These are phyloP conservation scores for Aproaerema taeniolella DNA, from an alignment of 2,888 invertebrate species.

Conservation along the genomic window DNA sequence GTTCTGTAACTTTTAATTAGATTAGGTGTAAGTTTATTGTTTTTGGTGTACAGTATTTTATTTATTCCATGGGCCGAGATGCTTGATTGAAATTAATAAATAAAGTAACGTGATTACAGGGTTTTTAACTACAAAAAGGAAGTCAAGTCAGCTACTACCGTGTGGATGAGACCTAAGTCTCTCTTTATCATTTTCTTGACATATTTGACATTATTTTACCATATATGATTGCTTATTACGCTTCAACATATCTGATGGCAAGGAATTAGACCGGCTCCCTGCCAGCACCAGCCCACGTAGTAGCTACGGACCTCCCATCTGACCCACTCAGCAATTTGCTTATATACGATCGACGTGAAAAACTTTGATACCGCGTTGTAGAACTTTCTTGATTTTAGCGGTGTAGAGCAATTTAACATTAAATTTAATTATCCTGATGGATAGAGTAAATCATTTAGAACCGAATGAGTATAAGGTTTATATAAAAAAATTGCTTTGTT, in stretches of 20 bases:
- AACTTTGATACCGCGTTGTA: constrained; percentile 53
- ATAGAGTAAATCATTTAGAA: too few relatives aligned
- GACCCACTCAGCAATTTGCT: rapidly evolving
- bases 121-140: constrained; percentile 56
- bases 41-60: too few relatives aligned
- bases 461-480: too few relatives aligned
- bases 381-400: too few relatives aligned
- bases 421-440: too few relatives aligned
- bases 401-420: too few relatives aligned
- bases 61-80: too few relatives aligned
- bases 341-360: constrained; percentile 28
- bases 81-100: too few relatives aligned
- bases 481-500: too few relatives aligned
- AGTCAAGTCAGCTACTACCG: constrained; percentile 69
- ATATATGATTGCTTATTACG: constrained; percentile 61
- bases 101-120: too few relatives aligned
- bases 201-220: constrained; percentile 63
- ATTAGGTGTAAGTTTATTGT: too few relatives aligned
- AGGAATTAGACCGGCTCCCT: constrained; percentile 64
- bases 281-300: constrained; percentile 64
- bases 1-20: too few relatives aligned
- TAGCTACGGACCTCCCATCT: constrained; percentile 68
- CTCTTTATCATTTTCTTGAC: constrained; percentile 70
- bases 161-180: constrained; percentile 64
- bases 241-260: constrained; percentile 64